Percentiles rank a stretch among this genome's conserved stretches.
Evolutionary conservation across 2,888 invertebrate genomes (phyloP).

Genomic region (Trissoscelio sp.): DNA sequence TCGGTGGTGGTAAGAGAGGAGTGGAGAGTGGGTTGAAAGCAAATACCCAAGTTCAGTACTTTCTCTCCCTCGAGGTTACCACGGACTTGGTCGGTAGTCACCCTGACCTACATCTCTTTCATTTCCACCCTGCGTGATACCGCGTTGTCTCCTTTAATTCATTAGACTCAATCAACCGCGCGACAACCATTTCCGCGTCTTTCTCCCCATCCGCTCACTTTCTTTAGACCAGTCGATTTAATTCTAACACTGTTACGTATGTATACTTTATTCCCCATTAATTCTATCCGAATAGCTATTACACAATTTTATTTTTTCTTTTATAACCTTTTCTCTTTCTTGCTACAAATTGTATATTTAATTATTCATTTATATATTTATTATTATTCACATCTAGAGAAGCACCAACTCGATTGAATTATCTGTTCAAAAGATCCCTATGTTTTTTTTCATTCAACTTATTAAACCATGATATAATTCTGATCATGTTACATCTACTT

Average conservation of each 20-base stretch:
- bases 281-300: too few relatives aligned
- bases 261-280: conserved; percentile 10
- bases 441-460: conserved; percentile 39
- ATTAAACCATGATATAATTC: conserved; percentile 52
- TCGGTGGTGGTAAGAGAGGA: conserved; percentile 65
- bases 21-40: conserved; percentile 69
- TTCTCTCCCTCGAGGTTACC: conserved; percentile 73
- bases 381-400: too few relatives aligned
- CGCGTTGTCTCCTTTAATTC: conserved; percentile 80
- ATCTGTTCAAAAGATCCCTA: conserved; percentile 20
- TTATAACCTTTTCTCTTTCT: neutral
- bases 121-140: conserved; percentile 76
- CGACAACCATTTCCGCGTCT: conserved; percentile 73
- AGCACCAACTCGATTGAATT: conserved; percentile 38
- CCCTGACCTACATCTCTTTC: conserved; percentile 81
- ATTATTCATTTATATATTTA: too few relatives aligned
- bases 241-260: neutral
- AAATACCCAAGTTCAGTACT: conserved; percentile 78
- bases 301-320: neutral
- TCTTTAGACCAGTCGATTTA: conserved; percentile 28
- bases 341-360: too few relatives aligned
- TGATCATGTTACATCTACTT: conserved; percentile 63
- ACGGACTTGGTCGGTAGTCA: conserved; percentile 72
- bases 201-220: conserved; percentile 53
- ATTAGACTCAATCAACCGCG: conserved; percentile 82